Percentiles rank a stretch among this genome's conserved stretches.
These are phyloP conservation scores for mouse (Mus musculus) DNA, from an alignment of 2,113 vertebrate species.

Conservation along the genomic window DNA sequence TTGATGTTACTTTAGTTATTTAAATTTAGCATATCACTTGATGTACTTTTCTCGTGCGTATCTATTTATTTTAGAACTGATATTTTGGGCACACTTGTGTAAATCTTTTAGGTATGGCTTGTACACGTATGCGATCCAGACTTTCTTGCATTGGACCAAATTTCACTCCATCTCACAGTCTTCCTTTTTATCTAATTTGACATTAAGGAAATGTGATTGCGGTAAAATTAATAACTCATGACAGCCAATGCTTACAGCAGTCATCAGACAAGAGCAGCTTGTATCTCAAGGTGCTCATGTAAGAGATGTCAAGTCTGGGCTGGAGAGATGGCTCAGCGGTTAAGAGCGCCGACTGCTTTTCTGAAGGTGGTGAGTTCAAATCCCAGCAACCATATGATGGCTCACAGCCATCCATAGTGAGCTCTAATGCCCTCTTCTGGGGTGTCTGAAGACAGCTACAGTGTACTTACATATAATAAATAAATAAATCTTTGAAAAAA, in stretches of 20 bases:
- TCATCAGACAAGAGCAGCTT: not conserved
- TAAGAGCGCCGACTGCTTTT: no score
- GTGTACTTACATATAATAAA: no score
- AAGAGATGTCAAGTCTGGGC: not conserved
- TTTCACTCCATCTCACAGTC: not conserved
- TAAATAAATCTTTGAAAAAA: no score
- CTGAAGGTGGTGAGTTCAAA: no score
- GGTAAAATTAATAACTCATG: not conserved
- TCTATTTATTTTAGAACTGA: not conserved
- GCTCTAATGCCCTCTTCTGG: no score
- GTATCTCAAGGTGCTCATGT: not conserved
- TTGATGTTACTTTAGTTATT: not conserved
- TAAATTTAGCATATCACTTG: slow-evolving; percentile 23
- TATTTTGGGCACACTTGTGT: not conserved
- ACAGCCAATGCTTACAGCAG: not conserved
- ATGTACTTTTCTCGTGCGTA: not conserved
- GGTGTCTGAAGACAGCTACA: no score
- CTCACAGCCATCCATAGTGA: no score
- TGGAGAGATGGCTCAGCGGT: no score
- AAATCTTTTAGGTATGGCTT: not conserved
- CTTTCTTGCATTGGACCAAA: not conserved
- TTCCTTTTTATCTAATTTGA: not conserved
- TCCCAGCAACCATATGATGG: no score
- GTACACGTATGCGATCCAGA: not conserved
- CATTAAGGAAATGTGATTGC: not conserved